Percentiles rank a stretch among this genome's conserved stretches.
phyloP scores from a whole-genome alignment of 2,888 invertebrate genomes.

The Sinodicranocentrus sp. region DNA sequence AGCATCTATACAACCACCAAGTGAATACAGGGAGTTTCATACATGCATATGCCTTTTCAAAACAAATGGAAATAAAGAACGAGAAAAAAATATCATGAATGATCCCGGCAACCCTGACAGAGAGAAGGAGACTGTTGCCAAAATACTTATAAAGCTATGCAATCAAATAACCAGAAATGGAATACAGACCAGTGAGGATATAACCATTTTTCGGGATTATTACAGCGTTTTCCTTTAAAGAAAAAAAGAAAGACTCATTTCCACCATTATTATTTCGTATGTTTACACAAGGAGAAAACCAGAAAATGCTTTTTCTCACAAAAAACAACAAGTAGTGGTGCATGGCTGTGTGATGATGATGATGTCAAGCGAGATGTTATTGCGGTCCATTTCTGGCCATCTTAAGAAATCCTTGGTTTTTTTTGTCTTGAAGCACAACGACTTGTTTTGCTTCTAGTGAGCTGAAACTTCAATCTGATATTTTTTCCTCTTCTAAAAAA shows the following conservation, averaged over 20 bases:
- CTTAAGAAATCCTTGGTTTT: constrained; percentile 44
- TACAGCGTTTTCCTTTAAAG: constrained; percentile 2
- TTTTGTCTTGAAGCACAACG: constrained; percentile 11
- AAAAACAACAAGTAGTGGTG: constrained; percentile 9
- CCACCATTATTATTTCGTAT: constrained; percentile 20
- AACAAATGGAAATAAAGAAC: too few species aligned
- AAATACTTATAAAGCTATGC: neutral
- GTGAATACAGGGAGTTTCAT: too few species aligned
- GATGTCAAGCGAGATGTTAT: constrained; percentile 68
- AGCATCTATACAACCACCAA: too few species aligned
- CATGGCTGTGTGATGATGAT: constrained; percentile 35
- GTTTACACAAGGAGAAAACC: constrained; percentile 10
- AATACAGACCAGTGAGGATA: neutral
- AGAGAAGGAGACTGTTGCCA: constrained; percentile 3
- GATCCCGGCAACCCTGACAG: neutral
- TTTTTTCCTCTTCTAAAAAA: constrained; percentile 17
- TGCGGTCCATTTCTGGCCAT: constrained; percentile 69
- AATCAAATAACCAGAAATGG: neutral
- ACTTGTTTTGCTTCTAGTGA: neutral
- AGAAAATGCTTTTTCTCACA: neutral
- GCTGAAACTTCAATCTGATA: neutral
- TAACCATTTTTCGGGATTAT: constrained; percentile 34
- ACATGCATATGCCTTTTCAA: too few species aligned
- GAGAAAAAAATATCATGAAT: too few species aligned
- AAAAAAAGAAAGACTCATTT: neutral